phyloP scores from a whole-genome alignment of 1,140 invertebrate species.

The Lasaia peninsularis region DNA sequence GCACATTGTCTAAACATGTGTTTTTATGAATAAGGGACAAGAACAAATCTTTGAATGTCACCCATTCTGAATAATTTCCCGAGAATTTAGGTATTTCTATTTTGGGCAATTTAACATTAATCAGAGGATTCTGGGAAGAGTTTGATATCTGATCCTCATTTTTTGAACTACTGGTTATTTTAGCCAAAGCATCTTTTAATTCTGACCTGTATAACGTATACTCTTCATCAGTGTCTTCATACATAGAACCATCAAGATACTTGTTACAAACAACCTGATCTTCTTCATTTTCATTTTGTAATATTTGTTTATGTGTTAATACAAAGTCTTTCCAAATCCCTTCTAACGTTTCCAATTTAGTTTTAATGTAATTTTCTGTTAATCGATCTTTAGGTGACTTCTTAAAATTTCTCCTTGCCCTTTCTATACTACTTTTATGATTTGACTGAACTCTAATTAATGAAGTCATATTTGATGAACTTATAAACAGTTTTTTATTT shows the following conservation, averaged over 20 bases:
- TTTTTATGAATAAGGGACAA: conserved; percentile 11
- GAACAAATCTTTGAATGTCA: conserved; percentile 16
- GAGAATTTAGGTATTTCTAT: conserved; percentile 21
- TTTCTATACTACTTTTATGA: not conserved
- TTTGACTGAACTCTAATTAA: not conserved
- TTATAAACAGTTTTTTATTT: too few relatives aligned
- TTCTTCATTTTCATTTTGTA: not conserved
- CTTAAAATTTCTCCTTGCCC: conserved; percentile 6
- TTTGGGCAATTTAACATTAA: conserved; percentile 20
- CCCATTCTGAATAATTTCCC: conserved; percentile 19
- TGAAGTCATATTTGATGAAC: not conserved
- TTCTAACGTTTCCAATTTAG: conserved; percentile 4
- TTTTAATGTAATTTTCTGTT: not conserved
- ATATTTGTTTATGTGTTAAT: not conserved
- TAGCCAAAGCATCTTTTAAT: not conserved
- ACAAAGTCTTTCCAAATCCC: not conserved
- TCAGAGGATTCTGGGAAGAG: too few relatives aligned
- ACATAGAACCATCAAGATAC: not conserved
- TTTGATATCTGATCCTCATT: not conserved
- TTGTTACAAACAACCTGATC: not conserved
- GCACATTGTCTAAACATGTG: not conserved
- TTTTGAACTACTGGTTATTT: not conserved
- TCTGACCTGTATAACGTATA: not conserved
- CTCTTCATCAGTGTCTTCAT: not conserved
- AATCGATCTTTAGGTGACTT: conserved; percentile 10